A percentile compares a stretch with the other conserved stretches of the same genome.
Conservation (phyloP, 2,888 invertebrate genomes). For the Druceiella hillmani region DNA sequence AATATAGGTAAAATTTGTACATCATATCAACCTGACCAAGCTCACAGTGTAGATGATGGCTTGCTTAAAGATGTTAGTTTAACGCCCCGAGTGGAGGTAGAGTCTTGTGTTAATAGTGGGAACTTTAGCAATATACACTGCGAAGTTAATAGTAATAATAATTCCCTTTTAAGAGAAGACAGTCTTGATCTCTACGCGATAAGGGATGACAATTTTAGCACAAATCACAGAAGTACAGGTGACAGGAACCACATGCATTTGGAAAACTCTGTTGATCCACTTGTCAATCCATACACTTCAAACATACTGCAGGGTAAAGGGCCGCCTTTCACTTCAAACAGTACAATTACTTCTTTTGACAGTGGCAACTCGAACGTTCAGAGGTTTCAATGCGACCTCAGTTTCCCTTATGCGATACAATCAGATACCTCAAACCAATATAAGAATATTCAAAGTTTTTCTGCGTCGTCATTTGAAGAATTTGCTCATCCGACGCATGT, state of each 20-base stretch:
- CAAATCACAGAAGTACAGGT: conserved; percentile 41
- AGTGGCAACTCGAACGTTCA: conserved; percentile 26
- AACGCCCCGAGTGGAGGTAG: conserved; percentile 54
- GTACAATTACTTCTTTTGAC: conserved; percentile 32
- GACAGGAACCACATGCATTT: conserved; percentile 37
- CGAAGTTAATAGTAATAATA: conserved; percentile 39
- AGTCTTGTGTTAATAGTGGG: conserved; percentile 59
- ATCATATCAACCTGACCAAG: conserved; percentile 37
- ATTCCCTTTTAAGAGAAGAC: conserved; percentile 48
- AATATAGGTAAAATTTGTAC: conserved; percentile 34
- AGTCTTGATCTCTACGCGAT: conserved; percentile 57
- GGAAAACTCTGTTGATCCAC: conserved; percentile 41
- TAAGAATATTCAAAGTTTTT: conserved; percentile 44
- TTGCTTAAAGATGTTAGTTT: conserved; percentile 50
- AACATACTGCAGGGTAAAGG: conserved; percentile 44
- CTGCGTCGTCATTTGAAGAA: conserved; percentile 48
- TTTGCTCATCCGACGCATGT: conserved; percentile 50
- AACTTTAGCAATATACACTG: conserved; percentile 66
- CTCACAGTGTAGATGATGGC: conserved; percentile 37
- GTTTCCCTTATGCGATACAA: conserved; percentile 40
- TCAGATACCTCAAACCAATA: conserved; percentile 31
- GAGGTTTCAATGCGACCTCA: conserved; percentile 45
- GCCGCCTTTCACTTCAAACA: conserved; percentile 34
- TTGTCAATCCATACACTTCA: conserved; percentile 43
- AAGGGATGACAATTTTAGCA: conserved; percentile 55